Base-by-base conservation (phyloP, 1,140 invertebrate species). In the Bombus huntii region DNA sequence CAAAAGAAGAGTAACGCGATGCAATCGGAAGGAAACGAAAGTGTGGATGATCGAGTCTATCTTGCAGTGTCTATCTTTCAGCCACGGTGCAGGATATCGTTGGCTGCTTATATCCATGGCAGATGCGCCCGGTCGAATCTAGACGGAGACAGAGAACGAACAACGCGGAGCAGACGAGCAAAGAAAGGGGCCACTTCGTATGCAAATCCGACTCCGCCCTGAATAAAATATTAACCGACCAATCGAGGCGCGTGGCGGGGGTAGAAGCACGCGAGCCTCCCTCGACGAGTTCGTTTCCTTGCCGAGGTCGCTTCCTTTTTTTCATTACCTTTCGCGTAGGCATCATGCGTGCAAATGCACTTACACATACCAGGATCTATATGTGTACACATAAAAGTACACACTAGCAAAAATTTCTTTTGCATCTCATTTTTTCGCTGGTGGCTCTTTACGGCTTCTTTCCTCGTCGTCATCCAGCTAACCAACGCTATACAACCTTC, bases 191-290 rank as follows among this genome's bases (percentile, higher is more conserved):
- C 87, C 86, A 89, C 91, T 92, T 91, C 91, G 87, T 92, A 92
- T 92, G 92, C 90, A 92, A 92, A 92, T 92, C 81, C 87, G 86
- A 89, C 91, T 92, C 92, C 92, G 90, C 91, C 92, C 90, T 92
- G 92, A 92, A 92, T 92, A 92, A 92, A 92, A 92, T 92, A 92
- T 92, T 92, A 92, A 92, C 90, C 92, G 86, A 89, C 77, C 91
- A 83, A 92, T 92, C 88, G 91, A 87, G 83, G 57, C 53, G 77
- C 85, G 75, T 81, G 88, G 87, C 70, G 83, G 84, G 59, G 84
- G 83, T 83, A 88, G 79, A 71, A 85, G 81, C 87, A 84, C 89
- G 89, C 89, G 89, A 87, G 87, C 47, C 81, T 68, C 84, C 85
- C 87, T 85, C 76, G 74, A 44, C 78, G 71, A 22, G 62, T 78